A percentile compares a stretch with the other conserved stretches of the same genome.
Evolutionary conservation across 2,113 vertebrate species (phyloP).

Genomic region (Plotosus lineatus): DNA sequence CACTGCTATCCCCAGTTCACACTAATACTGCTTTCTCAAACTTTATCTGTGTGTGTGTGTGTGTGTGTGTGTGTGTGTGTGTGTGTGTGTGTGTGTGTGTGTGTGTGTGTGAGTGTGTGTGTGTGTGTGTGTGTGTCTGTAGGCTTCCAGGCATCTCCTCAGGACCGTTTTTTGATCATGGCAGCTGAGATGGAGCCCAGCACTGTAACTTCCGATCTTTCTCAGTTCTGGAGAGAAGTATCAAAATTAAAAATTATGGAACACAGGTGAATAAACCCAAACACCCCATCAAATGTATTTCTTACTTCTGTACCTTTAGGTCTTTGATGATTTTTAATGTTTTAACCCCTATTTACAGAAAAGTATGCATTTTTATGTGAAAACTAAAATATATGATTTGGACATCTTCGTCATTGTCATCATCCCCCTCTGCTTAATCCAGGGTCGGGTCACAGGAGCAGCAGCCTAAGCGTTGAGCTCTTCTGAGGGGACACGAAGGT

Average conservation of each 20-base stretch:
- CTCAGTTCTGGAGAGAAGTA: conserved; percentile 96
- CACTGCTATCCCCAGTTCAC: background rate
- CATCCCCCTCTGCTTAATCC: no score
- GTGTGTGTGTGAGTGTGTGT: no score
- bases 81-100: no score
- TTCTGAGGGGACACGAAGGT: no score
- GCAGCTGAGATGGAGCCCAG: conserved; percentile 93
- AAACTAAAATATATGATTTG: no score
- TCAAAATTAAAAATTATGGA: conserved; percentile 88
- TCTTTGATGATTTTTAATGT: background rate
- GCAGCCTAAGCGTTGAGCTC: no score
- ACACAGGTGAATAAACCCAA: conserved; percentile 76
- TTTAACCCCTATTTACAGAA: no score
- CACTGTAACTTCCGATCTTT: conserved; percentile 76
- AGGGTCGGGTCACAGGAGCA: no score
- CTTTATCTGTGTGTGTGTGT: background rate
- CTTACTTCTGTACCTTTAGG: background rate
- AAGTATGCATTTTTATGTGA: no score
- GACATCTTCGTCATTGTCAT: no score
- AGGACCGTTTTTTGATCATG: conserved; percentile 96
- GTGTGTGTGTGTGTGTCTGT: conserved; percentile 31
- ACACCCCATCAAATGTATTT: background rate
- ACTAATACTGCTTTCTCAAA: background rate
- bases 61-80: background rate
- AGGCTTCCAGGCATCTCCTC: conserved; percentile 88